Conservation (phyloP, 92 coral and sea anemone genomes). For the Porites lobata region DNA sequence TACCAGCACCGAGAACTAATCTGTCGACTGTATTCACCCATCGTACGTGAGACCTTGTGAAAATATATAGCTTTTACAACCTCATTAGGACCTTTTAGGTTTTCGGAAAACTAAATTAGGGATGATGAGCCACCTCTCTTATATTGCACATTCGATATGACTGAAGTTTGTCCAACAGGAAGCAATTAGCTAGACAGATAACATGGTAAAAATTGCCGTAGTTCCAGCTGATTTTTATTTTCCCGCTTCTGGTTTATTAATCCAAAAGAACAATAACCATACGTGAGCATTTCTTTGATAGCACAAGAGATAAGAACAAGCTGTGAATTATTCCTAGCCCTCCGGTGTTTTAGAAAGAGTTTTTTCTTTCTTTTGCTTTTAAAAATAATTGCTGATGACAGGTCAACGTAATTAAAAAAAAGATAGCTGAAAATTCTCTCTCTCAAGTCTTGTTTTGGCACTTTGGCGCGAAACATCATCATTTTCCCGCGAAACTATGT, state of each 20-base stretch:
- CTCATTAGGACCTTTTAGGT: neutral
- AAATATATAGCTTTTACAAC: neutral
- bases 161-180: constrained; percentile 48
- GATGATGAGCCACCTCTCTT: constrained; percentile 1
- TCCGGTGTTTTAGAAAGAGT: neutral
- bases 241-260: neutral
- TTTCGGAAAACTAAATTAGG: constrained; percentile 10
- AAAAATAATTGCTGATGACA: neutral
- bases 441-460: constrained; percentile 10
- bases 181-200: constrained; percentile 33
- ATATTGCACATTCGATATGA: constrained; percentile 24
- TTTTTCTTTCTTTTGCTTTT: neutral
- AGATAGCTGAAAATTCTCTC: neutral
- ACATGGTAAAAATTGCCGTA: constrained; percentile 28
- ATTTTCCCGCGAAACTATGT: constrained; percentile 13
- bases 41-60: neutral
- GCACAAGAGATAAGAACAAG: neutral
- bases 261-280: neutral
- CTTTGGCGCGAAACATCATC: neutral
- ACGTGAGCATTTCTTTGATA: too few species aligned
- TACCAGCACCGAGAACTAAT: neutral
- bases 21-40: neutral
- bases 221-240: neutral
- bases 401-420: neutral
- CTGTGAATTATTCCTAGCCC: neutral